A percentile compares a stretch with the other conserved stretches of the same genome.
These are phyloP conservation scores for Xenopus tropicalis DNA, from an alignment of 2,113 vertebrate species.

Conservation along the genomic window UCB_Xtro_10.0 CM004446.2:142309001-142309500, in stretches of 20 bases:
- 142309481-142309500: too few species aligned
- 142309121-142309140: constrained; percentile 19
- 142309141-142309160: constrained; percentile 29
- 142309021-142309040: neutral
- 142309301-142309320: neutral
- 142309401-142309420: neutral
- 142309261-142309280: constrained; percentile 30
- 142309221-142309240: constrained; percentile 33
- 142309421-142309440: too few species aligned
- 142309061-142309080: constrained; percentile 35
- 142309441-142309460: too few species aligned
- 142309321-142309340: neutral
- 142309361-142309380: neutral
- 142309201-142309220: constrained; percentile 36
- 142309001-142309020: constrained; percentile 26
- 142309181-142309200: constrained; percentile 20
- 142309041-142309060: constrained; percentile 39
- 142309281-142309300: neutral
- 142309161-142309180: neutral
- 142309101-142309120: constrained; percentile 45
- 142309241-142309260: constrained; percentile 29
- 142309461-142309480: too few species aligned
- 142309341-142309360: neutral
- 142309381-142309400: neutral
- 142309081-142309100: constrained; percentile 46